phyloP scores from a whole-genome alignment of 1,140 invertebrate species.

The Bombus sibiricus region DNA sequence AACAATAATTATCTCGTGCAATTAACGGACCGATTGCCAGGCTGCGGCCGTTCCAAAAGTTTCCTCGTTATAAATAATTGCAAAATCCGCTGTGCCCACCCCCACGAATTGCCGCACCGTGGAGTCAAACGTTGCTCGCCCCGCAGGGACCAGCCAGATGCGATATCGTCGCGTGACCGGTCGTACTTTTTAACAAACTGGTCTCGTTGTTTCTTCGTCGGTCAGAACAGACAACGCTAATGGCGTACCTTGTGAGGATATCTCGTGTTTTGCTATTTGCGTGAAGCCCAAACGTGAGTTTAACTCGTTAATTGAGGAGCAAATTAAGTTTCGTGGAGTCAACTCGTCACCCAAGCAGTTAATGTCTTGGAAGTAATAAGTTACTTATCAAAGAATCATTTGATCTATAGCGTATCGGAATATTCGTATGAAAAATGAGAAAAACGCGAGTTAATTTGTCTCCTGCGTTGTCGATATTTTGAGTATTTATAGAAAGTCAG shows the following conservation, averaged over 20 bases:
- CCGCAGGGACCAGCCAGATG: not conserved
- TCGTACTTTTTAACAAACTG: conserved; percentile 68
- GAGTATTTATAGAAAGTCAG: not conserved
- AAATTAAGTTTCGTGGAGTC: not conserved
- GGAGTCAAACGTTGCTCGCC: conserved; percentile 22
- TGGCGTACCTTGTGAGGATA: conserved; percentile 13
- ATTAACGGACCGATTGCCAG: conserved; percentile 59
- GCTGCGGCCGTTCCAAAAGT: conserved; percentile 39
- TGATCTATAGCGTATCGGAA: fast-evolving
- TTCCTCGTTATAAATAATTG: conserved; percentile 72
- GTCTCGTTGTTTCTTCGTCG: conserved; percentile 54
- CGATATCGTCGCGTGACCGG: conserved; percentile 62
- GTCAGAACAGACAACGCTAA: conserved; percentile 31
- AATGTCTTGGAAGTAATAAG: not conserved
- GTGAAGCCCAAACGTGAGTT: not conserved
- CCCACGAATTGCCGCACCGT: not conserved
- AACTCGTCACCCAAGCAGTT: not conserved
- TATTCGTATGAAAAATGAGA: no score
- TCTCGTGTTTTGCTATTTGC: not conserved
- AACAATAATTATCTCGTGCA: conserved; percentile 64
- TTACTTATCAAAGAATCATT: not conserved
- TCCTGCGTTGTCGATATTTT: not conserved
- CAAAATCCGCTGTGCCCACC: conserved; percentile 50
- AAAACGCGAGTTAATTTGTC: not conserved
- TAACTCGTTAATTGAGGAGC: not conserved